Evolutionary conservation across 92 coral and sea anemone species (phyloP), one percentile per base, ranked within the genome.

Genomic region (Palythoa grandiflora): DNA sequence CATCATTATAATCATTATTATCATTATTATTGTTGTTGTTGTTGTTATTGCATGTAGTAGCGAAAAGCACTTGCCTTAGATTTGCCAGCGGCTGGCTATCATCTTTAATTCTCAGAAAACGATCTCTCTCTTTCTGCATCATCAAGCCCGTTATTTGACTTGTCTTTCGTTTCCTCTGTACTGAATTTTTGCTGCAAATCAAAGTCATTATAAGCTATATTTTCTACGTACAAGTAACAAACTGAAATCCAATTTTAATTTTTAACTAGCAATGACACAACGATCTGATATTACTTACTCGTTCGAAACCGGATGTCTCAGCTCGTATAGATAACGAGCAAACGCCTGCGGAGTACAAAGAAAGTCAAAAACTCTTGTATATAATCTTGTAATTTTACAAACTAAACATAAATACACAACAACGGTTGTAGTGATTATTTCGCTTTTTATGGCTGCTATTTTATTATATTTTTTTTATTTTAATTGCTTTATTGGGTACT

Each of bases 241-340:
- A 70, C 75, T 20, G 10, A 12, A 35, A 20, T 0, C 9, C 47
- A 38, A 3, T 28, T 9, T 10, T 70, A 4, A 35, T 11, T 20
- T 12, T 13, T 19, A 77, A 35, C 14, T 9, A 52, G 5, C 1
- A 13, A 16, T 15, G 44, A 4, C 6, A 52, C 16, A 12, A n/a
- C 3, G 68, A 38, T 9, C 12, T 14, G 4, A 52, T 5, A 9
- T 2, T 39, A 65, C 86, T 81, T 81, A 81, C 86, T 28, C 86
- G 63, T 81, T 66, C 21, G 86, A 68, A 80, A 73, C 48, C 28
- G 86, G 86, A 48, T 81, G 86, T 28, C 86, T 66, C 60, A 81
- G 75, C 61, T 81, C 86, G 40, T 81, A 81, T 38, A 81, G 35
- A 81, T 81, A 81, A 7, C 86, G 86, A 66, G 86, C 86, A 47